Conservation (phyloP, 2,113 vertebrate species). For the Cyprinodon brontotheroides region DNA sequence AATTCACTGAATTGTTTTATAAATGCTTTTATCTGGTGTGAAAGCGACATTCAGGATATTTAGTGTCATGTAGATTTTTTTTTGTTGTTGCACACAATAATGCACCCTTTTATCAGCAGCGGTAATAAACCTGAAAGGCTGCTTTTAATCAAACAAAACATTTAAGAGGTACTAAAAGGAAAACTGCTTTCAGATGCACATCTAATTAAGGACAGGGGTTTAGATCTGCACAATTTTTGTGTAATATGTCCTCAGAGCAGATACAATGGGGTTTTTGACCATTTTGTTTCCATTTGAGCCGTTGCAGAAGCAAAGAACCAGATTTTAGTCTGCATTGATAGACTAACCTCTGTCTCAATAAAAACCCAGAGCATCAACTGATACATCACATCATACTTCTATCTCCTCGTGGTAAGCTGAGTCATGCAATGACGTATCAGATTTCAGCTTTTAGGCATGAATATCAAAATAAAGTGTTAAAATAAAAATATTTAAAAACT, state of each 20-base stretch:
- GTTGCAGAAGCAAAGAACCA: not conserved
- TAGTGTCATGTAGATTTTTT: not conserved
- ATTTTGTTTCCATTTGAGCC: not conserved
- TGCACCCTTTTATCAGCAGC: not conserved
- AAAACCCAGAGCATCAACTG: not conserved
- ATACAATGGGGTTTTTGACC: not conserved
- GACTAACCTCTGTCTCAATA: not conserved
- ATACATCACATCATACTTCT: not conserved
- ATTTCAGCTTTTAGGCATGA: not conserved
- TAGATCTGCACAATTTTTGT: not conserved
- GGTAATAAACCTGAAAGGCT: not conserved
- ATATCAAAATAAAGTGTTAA: not conserved
- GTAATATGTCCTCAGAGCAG: not conserved
- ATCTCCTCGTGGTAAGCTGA: not conserved
- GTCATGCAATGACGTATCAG: not conserved
- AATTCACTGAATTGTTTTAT: not conserved
- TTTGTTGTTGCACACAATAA: not conserved
- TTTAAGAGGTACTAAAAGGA: not conserved
- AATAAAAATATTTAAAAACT: not conserved
- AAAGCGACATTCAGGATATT: not conserved
- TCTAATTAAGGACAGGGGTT: not conserved
- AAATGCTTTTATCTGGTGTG: not conserved
- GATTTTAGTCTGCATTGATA: no score
- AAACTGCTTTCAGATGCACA: not conserved
- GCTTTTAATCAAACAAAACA: not conserved